These are phyloP conservation scores for Diacarnus erythraeanus DNA, from an alignment of 37 sponge, comb jelly and placozoan genomes.

Conservation along the genomic window DNA sequence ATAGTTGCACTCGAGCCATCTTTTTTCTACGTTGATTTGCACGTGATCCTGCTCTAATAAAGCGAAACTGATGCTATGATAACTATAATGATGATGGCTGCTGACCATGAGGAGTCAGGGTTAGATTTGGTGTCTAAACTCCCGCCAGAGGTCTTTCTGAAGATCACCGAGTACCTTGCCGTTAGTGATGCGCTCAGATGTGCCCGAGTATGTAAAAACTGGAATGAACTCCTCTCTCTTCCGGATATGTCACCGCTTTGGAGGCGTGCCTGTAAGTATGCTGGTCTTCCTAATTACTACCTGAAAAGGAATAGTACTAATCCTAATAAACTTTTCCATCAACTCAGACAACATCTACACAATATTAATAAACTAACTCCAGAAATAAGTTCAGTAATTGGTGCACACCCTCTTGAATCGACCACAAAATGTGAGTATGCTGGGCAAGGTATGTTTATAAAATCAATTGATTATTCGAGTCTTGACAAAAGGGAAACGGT, in stretches of 20 bases:
- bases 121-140: conserved; percentile 17
- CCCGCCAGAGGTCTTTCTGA: conserved; percentile 29
- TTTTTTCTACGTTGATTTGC: too few species aligned
- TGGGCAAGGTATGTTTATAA: conserved; percentile 33
- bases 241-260: conserved; percentile 31
- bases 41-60: background rate
- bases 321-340: conserved; percentile 22
- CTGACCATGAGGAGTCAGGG: background rate
- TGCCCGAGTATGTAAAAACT: conserved; percentile 15
- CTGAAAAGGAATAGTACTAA: background rate
- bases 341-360: background rate
- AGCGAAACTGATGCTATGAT: background rate
- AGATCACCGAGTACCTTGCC: conserved; percentile 18
- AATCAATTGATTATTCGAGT: conserved; percentile 22
- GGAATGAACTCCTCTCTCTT: conserved; percentile 16
- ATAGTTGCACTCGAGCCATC: too few species aligned
- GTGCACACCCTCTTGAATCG: conserved; percentile 34
- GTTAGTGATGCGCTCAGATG: conserved; percentile 30
- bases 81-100: background rate
- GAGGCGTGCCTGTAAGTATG: conserved; percentile 26
- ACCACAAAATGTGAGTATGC: conserved; percentile 41
- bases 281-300: conserved; percentile 28
- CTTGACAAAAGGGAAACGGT: conserved; percentile 28
- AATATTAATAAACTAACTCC: background rate
- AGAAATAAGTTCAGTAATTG: background rate